Conservation (phyloP, 2,888 invertebrate species). For the Cetonia aurata region DNA sequence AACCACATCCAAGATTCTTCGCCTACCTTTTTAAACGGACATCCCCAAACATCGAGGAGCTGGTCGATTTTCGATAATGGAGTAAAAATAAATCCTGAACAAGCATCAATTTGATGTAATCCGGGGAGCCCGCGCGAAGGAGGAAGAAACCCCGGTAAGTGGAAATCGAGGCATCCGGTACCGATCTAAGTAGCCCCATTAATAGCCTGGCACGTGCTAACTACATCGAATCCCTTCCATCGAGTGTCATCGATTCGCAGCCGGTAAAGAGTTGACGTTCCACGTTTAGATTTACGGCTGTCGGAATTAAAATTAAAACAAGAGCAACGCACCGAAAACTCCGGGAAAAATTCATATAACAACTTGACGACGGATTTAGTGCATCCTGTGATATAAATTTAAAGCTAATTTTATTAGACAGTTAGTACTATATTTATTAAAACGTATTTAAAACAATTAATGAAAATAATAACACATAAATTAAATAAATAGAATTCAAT, state of each 20-base stretch:
- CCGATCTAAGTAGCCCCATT: constrained; percentile 50
- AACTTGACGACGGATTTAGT: no score
- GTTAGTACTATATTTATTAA: no score
- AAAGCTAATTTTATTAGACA: no score
- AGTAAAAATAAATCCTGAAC: constrained; percentile 38
- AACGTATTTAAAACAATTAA: no score
- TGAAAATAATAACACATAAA: no score
- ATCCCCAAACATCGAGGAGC: constrained; percentile 9
- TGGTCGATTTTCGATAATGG: constrained; percentile 25
- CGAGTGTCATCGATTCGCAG: constrained; percentile 23
- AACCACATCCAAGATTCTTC: not conserved
- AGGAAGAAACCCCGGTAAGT: constrained; percentile 40
- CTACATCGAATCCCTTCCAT: constrained; percentile 5
- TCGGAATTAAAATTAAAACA: constrained; percentile 7
- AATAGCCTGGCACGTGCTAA: constrained; percentile 49
- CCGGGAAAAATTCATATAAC: no score
- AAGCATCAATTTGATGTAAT: constrained; percentile 48
- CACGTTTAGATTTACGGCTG: constrained; percentile 9
- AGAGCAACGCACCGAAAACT: not conserved
- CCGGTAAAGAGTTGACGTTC: constrained; percentile 10
- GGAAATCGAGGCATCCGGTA: constrained; percentile 45
- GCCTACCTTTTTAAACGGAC: constrained; percentile 5
- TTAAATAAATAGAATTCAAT: no score
- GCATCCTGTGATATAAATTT: no score
- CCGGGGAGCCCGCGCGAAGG: constrained; percentile 43